A percentile compares a stretch with the other conserved stretches of the same genome.
These are phyloP conservation scores for Heteropelma amictum DNA, from an alignment of 2,888 invertebrate species.

Conservation along the genomic window DNA sequence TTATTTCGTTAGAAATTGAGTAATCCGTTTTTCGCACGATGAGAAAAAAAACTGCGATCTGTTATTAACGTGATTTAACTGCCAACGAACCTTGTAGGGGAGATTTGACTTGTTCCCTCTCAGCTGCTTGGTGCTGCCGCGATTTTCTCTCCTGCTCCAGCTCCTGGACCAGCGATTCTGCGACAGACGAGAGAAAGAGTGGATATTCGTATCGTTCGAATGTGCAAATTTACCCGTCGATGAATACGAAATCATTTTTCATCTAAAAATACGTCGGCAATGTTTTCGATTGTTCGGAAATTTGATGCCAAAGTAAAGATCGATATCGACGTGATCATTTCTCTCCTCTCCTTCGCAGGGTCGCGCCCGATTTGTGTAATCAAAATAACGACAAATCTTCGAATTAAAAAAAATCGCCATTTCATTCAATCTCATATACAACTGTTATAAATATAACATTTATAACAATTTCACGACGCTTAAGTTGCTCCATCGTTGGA, in stretches of 20 bases:
- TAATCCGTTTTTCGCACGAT: background rate
- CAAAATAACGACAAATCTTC: background rate
- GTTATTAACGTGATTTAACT: background rate
- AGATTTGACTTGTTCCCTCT: constrained; percentile 89
- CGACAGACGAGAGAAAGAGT: constrained; percentile 75
- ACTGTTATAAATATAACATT: background rate
- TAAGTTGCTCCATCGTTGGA: too few species aligned
- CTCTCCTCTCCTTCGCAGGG: constrained; percentile 41
- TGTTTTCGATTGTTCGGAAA: background rate
- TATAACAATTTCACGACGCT: background rate
- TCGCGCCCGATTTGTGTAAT: background rate
- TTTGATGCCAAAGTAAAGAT: constrained; percentile 3
- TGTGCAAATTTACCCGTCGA: background rate
- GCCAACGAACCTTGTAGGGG: constrained; percentile 84
- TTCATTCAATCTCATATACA: background rate
- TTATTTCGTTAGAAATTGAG: background rate
- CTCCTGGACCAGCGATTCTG: constrained; percentile 90
- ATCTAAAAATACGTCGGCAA: background rate
- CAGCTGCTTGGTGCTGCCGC: constrained; percentile 86
- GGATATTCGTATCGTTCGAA: constrained; percentile 50
- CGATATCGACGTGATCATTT: constrained; percentile 27
- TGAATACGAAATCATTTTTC: background rate
- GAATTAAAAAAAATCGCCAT: background rate
- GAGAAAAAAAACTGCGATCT: background rate
- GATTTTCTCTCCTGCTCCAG: constrained; percentile 92